Percentiles rank a stretch among this genome's conserved stretches.
Conservation (phyloP, 2,888 invertebrate genomes). For the Synanthedon formicaeformis region DNA sequence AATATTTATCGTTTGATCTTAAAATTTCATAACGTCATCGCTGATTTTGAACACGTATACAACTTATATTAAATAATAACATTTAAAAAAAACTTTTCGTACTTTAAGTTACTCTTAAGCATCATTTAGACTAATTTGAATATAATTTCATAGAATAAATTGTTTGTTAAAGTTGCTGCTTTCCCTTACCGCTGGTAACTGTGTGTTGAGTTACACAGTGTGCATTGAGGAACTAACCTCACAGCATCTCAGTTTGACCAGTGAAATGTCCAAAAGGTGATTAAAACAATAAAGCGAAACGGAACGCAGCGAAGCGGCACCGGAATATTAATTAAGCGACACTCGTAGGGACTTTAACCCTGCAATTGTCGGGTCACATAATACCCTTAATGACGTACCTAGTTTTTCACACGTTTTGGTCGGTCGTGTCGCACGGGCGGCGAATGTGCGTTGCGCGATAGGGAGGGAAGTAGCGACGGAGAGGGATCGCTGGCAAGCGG, state of each 20-base stretch:
- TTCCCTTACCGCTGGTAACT: no score
- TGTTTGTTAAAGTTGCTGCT: no score
- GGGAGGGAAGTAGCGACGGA: conserved; percentile 24
- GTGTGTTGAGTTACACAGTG: no score
- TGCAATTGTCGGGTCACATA: conserved; percentile 6
- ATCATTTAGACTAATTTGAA: no score
- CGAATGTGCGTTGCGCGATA: conserved; percentile 28
- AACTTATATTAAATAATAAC: no score
- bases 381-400: conserved; percentile 28
- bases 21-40: no score
- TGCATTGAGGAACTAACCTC: neutral
- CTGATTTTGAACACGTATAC: no score
- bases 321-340: conserved; percentile 16
- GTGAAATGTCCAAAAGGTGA: neutral
- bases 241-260: neutral
- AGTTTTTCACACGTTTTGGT: conserved; percentile 14
- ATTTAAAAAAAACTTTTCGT: no score
- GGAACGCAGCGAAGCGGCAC: neutral
- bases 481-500: conserved; percentile 34
- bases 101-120: no score
- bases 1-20: no score
- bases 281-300: conserved; percentile 2
- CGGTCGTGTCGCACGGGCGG: conserved; percentile 34
- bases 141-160: no score
- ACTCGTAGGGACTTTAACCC: conserved; percentile 18